Percentiles rank a stretch among this genome's conserved stretches.
phyloP scores from a whole-genome alignment of 2,113 vertebrate species.

The Siniperca chuatsi region DNA sequence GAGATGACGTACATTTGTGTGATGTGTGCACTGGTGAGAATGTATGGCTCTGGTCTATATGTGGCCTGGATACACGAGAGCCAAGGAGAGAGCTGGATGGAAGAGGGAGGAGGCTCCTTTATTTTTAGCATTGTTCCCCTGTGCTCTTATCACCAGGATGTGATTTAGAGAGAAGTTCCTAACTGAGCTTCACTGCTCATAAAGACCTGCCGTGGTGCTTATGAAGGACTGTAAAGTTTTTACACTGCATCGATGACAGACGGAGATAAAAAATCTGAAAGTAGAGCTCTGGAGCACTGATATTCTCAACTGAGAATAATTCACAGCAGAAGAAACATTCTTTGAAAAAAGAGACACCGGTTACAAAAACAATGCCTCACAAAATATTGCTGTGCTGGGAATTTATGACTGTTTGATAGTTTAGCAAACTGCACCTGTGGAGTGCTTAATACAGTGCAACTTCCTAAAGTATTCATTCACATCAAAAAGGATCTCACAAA shows the following conservation, averaged over 20 bases:
- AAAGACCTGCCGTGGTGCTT: conserved; percentile 17
- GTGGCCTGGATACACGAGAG: conserved; percentile 53
- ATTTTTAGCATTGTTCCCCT: conserved; percentile 69
- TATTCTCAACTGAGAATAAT: neutral
- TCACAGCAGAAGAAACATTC: neutral
- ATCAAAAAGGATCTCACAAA: conserved; percentile 64
- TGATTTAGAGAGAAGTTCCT: conserved; percentile 64
- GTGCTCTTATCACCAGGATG: conserved; percentile 56
- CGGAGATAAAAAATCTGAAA: neutral
- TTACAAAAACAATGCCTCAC: neutral
- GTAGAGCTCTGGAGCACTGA: neutral
- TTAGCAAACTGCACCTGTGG: conserved; percentile 60
- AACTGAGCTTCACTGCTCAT: conserved; percentile 44
- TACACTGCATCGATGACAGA: neutral
- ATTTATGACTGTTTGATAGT: conserved; percentile 25
- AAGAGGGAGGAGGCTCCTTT: conserved; percentile 48
- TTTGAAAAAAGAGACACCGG: too few species aligned
- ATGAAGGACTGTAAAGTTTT: neutral
- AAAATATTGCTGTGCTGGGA: neutral
- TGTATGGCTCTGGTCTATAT: conserved; percentile 36
- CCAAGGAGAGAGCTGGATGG: conserved; percentile 34
- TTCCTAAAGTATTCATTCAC: conserved; percentile 67
- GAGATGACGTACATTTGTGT: conserved; percentile 4
- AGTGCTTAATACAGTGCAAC: conserved; percentile 43
- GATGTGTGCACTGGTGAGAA: neutral